Conservation (phyloP, 2,888 invertebrate species). For the Parapristionchus giblindavisi region DNA sequence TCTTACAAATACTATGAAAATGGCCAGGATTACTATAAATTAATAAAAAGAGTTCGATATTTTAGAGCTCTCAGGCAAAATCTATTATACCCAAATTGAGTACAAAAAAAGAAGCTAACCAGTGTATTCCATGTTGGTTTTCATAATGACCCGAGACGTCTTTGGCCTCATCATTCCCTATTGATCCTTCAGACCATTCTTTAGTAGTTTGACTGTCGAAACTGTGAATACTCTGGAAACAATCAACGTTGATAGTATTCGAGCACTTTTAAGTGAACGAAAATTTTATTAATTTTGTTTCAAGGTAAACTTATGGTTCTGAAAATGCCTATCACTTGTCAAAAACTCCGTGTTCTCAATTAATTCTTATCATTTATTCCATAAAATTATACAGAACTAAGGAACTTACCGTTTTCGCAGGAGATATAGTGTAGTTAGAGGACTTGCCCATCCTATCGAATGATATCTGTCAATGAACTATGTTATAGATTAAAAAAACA, state of each 20-base stretch:
- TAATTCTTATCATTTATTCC: too few relatives aligned
- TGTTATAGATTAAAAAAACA: too few relatives aligned
- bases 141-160: conserved; percentile 10
- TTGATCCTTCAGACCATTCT: not conserved
- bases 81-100: not conserved
- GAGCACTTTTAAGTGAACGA: too few relatives aligned
- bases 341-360: too few relatives aligned
- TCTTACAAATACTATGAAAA: not conserved
- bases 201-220: too few relatives aligned
- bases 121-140: conserved; percentile 26
- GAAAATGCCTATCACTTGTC: not conserved
- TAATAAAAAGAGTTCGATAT: not conserved
- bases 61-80: not conserved
- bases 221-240: too few relatives aligned
- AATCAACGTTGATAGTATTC: too few relatives aligned
- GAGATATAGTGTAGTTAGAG: conserved; percentile 5
- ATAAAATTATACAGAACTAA: too few relatives aligned
- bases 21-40: not conserved
- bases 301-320: not conserved
- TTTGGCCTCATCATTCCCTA: not conserved
- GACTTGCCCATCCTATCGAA: not conserved
- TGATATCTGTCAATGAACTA: too few relatives aligned
- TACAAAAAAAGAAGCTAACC: not conserved
- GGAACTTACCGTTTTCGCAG: conserved; percentile 3
- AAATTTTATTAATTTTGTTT: too few relatives aligned